Evolutionary conservation across 1,140 invertebrate genomes (phyloP).

Genomic region (Maniola jurtina): DNA sequence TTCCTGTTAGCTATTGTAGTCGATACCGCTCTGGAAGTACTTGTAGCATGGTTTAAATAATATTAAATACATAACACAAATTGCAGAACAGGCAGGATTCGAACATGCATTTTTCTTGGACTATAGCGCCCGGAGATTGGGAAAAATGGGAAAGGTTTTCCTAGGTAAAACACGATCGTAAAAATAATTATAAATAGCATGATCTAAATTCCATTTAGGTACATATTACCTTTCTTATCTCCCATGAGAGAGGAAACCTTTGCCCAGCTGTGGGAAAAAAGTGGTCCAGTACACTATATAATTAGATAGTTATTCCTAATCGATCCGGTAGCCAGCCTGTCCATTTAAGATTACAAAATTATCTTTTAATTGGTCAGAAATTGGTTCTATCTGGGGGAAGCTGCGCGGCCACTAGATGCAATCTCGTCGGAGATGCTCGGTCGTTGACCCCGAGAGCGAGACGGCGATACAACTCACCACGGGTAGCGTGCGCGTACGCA

Average conservation of each 20-base stretch:
- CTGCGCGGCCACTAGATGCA: constrained; percentile 74
- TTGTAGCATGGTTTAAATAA: no score
- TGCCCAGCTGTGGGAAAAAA: not conserved
- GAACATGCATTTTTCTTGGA: no score
- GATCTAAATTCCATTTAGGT: no score
- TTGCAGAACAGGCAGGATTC: no score
- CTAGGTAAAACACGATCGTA: no score
- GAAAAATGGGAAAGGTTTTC: no score
- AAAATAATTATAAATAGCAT: no score
- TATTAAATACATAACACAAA: no score
- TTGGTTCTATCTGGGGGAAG: constrained; percentile 68
- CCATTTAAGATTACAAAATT: constrained; percentile 31
- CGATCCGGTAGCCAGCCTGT: constrained; percentile 5
- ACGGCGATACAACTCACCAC: constrained; percentile 48
- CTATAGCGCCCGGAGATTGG: no score
- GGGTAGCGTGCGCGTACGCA: constrained; percentile 71
- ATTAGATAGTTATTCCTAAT: not conserved
- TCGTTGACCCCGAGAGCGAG: constrained; percentile 64
- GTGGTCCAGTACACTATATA: not conserved
- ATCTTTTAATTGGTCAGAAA: constrained; percentile 72
- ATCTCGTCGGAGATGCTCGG: constrained; percentile 72
- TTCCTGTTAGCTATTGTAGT: no score
- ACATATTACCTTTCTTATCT: no score
- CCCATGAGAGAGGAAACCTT: not conserved
- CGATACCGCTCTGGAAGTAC: no score